Conservation (phyloP, 2,888 invertebrate genomes). For the Torymus tubicola region DNA sequence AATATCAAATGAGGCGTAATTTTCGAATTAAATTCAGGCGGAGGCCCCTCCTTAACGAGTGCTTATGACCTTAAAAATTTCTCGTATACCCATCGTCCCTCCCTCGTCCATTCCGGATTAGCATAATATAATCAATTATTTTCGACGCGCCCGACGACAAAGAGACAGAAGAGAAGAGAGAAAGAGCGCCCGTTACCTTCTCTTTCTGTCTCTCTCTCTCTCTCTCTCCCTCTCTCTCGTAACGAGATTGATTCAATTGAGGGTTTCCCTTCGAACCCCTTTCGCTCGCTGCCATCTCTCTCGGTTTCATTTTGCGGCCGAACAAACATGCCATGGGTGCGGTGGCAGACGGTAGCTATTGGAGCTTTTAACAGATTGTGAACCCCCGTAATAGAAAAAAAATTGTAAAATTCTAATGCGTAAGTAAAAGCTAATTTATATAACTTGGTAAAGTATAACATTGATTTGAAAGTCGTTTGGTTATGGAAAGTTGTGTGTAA, state of each 20-base stretch:
- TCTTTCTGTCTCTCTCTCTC: no score
- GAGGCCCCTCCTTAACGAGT: slow-evolving; percentile 14
- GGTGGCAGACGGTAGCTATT: slow-evolving; percentile 61
- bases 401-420: slow-evolving; percentile 54
- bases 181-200: no score
- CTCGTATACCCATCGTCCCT: no score
- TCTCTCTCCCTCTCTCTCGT: slow-evolving; percentile 13
- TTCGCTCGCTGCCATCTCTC: slow-evolving; percentile 16
- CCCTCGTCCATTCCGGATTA: slow-evolving; percentile 32
- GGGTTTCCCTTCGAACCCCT: slow-evolving; percentile 46
- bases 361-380: slow-evolving; percentile 66
- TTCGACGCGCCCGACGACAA: slow-evolving; percentile 6
- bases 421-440: no score
- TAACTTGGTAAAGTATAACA: no score
- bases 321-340: slow-evolving; percentile 60
- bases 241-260: slow-evolving; percentile 49
- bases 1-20: slow-evolving; percentile 45
- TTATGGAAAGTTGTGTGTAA: no score
- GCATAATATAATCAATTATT: slow-evolving; percentile 53
- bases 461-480: no score
- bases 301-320: not conserved
- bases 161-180: slow-evolving; percentile 8
- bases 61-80: slow-evolving; percentile 43
- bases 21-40: slow-evolving; percentile 41
- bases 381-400: slow-evolving; percentile 71